Evolutionary conservation across 2,797 vertebrate genomes (phyloP).

Genomic region (Cyclopterus lumpus): DNA sequence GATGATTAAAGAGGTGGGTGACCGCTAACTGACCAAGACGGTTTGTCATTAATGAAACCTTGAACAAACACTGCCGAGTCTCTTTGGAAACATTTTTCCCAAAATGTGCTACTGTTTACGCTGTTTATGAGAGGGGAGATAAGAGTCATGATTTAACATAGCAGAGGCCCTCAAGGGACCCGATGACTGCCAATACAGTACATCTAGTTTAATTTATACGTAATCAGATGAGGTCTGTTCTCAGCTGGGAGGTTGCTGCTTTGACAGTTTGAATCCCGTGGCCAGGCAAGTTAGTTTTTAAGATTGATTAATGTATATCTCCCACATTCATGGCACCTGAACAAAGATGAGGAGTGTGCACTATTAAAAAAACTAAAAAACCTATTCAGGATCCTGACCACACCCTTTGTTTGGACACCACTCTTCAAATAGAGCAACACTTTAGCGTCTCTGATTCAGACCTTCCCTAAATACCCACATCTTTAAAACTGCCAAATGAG

Average conservation of each 20-base stretch:
- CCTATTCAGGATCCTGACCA: neutral
- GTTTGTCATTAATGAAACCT: conserved; percentile 54
- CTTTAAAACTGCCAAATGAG: neutral
- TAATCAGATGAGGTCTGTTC: conserved; percentile 7
- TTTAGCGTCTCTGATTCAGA: neutral
- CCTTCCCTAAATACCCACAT: neutral
- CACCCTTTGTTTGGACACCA: neutral
- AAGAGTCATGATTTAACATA: conserved; percentile 18
- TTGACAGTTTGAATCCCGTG: neutral
- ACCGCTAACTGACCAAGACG: conserved; percentile 27
- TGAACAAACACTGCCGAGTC: conserved; percentile 56
- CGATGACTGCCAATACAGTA: neutral
- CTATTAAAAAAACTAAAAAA: neutral
- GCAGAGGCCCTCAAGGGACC: conserved; percentile 6
- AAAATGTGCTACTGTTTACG: conserved; percentile 51
- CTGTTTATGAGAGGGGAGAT: conserved; percentile 38
- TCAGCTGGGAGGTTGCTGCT: neutral
- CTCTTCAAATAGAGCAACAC: conserved; percentile 1
- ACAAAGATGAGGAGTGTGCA: neutral
- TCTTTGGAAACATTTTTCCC: conserved; percentile 43
- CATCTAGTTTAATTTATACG: conserved; percentile 13
- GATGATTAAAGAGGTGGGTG: conserved; percentile 35
- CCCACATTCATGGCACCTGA: neutral
- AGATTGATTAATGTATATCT: neutral
- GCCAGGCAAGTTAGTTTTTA: neutral